A percentile compares a stretch with the other conserved stretches of the same genome.
Evolutionary conservation across 2,797 vertebrate species (phyloP).

Genomic region (Mus caroli): DNA sequence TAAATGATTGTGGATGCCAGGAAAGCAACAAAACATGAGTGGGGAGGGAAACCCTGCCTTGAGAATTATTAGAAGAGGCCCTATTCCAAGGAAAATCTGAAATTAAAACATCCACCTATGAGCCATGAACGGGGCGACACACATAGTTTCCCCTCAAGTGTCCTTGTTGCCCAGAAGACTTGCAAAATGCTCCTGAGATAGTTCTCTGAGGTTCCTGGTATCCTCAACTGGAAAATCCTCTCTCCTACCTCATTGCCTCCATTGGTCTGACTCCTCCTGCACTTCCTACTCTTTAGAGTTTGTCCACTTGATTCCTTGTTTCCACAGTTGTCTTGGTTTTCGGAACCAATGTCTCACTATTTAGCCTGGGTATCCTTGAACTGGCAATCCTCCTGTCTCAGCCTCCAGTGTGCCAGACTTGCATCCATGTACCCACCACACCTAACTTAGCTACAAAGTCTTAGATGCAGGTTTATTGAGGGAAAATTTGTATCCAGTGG

Average conservation of each 20-base stretch:
- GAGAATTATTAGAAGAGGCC: background rate
- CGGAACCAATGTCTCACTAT: background rate
- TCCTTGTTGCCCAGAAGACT: background rate
- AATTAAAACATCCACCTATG: background rate
- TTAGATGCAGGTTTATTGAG: background rate
- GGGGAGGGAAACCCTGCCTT: background rate
- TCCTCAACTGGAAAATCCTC: background rate
- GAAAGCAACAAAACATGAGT: background rate
- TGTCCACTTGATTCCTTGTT: background rate
- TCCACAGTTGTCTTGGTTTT: background rate
- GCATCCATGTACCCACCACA: background rate
- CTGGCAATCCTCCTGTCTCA: background rate
- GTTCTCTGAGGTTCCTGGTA: background rate
- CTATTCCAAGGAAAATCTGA: background rate
- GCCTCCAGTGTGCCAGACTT: background rate
- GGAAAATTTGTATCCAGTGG: background rate
- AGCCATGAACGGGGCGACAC: background rate
- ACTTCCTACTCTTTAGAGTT: background rate
- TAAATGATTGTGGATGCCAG: background rate
- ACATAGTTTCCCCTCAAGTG: background rate
- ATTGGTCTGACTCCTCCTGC: background rate
- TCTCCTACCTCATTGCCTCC: rapidly evolving
- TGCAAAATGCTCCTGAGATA: background rate
- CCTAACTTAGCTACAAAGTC: background rate
- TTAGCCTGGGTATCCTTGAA: background rate